These are phyloP conservation scores for Trissolcus basalis DNA, from an alignment of 1,140 invertebrate species.

Conservation along the genomic window DNA sequence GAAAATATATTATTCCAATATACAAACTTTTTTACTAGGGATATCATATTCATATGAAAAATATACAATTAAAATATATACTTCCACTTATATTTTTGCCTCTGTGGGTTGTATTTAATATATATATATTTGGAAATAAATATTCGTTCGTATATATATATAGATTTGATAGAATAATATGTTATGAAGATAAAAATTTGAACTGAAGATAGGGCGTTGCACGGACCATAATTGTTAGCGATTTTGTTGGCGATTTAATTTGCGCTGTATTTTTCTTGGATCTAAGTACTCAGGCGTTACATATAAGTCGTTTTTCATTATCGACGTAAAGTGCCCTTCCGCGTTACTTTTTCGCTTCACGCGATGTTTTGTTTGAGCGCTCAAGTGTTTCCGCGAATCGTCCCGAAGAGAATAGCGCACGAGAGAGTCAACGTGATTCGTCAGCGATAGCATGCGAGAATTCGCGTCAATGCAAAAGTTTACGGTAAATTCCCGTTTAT, in stretches of 20 bases:
- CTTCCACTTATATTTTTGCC: too few relatives aligned
- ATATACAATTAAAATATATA: too few relatives aligned
- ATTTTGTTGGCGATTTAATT: conserved; percentile 12
- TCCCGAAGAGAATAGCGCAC: conserved; percentile 38
- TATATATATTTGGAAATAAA: too few relatives aligned
- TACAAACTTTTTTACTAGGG: too few relatives aligned
- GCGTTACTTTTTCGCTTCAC: conserved; percentile 46
- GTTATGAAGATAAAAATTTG: too few relatives aligned
- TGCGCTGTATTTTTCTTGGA: conserved; percentile 19
- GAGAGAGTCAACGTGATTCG: conserved; percentile 46
- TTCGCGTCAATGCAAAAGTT: conserved; percentile 28
- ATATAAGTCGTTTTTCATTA: conserved; percentile 41
- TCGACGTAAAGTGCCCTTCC: conserved; percentile 44
- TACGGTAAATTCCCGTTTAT: conserved; percentile 48
- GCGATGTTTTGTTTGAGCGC: conserved; percentile 52
- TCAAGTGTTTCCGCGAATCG: conserved; percentile 45
- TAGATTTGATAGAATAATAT: too few relatives aligned
- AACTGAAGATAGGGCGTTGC: too few relatives aligned
- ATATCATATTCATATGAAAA: too few relatives aligned
- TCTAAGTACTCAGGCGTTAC: background rate
- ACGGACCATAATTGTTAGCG: too few relatives aligned
- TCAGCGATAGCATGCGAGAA: conserved; percentile 31
- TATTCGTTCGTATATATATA: too few relatives aligned
- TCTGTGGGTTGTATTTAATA: too few relatives aligned
- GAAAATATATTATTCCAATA: too few relatives aligned